phyloP scores from a whole-genome alignment of 1,140 invertebrate species.

The Brachionus koreanus region DNA sequence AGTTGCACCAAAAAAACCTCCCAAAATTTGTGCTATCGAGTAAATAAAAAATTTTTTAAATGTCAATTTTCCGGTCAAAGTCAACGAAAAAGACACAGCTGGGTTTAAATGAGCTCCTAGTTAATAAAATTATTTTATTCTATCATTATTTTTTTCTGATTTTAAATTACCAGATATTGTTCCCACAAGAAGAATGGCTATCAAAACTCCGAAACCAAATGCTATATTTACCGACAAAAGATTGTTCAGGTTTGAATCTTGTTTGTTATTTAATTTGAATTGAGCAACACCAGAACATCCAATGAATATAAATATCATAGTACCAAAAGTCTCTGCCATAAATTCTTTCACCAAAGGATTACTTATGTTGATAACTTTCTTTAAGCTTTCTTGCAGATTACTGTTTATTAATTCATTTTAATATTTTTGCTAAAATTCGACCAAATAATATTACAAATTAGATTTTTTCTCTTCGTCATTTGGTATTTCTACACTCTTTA shows the following conservation, averaged over 20 bases:
- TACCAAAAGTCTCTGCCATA: constrained; percentile 29
- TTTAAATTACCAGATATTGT: constrained; percentile 21
- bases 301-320: constrained; percentile 9
- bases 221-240: constrained; percentile 10
- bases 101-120: constrained; percentile 65
- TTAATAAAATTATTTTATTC: constrained; percentile 36
- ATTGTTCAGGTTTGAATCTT: not conserved
- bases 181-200: constrained; percentile 15
- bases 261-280: not conserved
- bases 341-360: not conserved
- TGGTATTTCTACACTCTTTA: not conserved
- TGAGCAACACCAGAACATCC: constrained; percentile 22
- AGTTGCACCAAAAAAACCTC: constrained; percentile 29
- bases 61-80: not conserved
- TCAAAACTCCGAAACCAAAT: constrained; percentile 24
- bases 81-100: constrained; percentile 61
- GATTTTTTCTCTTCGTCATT: not conserved
- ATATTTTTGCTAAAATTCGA: not conserved
- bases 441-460: not conserved
- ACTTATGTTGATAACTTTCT: not conserved
- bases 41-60: constrained; percentile 3
- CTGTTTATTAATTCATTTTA: not conserved
- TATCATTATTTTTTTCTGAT: not conserved
- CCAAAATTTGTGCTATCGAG: constrained; percentile 8
- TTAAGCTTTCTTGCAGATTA: constrained; percentile 2